Conservation (phyloP, 2,113 vertebrate species). For the Pedetes capensis region DNA sequence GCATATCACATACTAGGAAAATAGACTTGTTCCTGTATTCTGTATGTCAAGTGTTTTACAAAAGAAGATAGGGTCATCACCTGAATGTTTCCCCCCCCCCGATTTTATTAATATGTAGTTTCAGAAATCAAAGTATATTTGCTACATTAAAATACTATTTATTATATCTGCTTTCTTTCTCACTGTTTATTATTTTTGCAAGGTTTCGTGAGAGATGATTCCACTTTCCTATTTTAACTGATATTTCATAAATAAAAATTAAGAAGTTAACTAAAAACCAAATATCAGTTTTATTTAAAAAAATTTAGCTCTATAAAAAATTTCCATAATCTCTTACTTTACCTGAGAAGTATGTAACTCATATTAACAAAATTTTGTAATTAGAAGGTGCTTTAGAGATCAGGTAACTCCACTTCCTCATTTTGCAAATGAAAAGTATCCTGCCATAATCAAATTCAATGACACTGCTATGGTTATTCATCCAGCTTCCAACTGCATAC, state of each 20-base stretch:
- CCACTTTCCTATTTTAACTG: conserved; percentile 20
- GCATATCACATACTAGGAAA: not conserved
- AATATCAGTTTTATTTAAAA: conserved; percentile 18
- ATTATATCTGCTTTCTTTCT: not conserved
- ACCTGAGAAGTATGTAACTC: not conserved
- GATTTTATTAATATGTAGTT: not conserved
- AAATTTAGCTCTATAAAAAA: not conserved
- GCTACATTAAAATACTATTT: not conserved
- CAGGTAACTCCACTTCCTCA: not conserved
- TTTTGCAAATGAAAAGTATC: conserved; percentile 29
- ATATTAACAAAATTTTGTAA: not conserved
- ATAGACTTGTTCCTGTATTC: not conserved
- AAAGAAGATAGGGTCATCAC: not conserved
- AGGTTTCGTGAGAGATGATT: not conserved
- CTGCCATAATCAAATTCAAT: not conserved
- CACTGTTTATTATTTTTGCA: conserved; percentile 1
- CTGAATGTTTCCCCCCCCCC: not conserved
- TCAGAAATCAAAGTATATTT: not conserved
- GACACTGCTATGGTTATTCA: not conserved
- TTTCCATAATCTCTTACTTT: not conserved
- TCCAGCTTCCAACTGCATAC: not conserved
- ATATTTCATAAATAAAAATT: not conserved
- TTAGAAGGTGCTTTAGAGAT: conserved; percentile 20
- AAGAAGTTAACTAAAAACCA: not conserved
- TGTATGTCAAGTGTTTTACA: not conserved